Evolutionary conservation across 2,888 invertebrate species (phyloP), one percentile per base, ranked within the genome.

Genomic region (Cremastobaeus sp.): DNA sequence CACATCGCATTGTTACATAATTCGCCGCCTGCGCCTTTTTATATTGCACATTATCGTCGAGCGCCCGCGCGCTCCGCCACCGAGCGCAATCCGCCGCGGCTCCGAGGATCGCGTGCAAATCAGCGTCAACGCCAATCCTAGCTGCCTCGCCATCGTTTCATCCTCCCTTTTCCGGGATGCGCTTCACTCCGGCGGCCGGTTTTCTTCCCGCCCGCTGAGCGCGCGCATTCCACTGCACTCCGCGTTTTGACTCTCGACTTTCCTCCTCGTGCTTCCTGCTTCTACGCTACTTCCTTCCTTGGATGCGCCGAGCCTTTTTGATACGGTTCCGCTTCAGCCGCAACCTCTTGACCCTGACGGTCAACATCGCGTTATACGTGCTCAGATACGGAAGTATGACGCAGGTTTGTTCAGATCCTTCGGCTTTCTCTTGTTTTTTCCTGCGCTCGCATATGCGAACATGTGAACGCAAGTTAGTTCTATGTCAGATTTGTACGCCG

Each of bases 1-100:
- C 80, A 79, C 77, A 48, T 76, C 71, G 78, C 78, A 83, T 84
- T 82, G 82, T 85, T 83, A 78, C 80, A 80, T 80, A 84, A 84
- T 81, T 77, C 37, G 72, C 66, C 39, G 47, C 54, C 14, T 41
- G 70, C 69, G 32, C 28, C 41, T 47, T 57, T 66, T 60, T 64
- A 50, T 50, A 55, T 65, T 43, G 20, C 52, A 11, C 43, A 68
- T 68, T 68, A 68, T 59, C 18, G 43, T 57, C 6, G 37, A 54
- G 20, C 28, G 11, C 35, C 35, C n/a, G 35, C 11, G n/a, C n/a
- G n/a, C n/a, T n/a, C n/a, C n/a, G n/a, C n/a, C n/a, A n/a, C n/a
- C n/a, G n/a, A 18, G 3, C 20, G 59, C 39, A 60, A 65, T 71
- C 57, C 57, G 41, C 28, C 41, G 20, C 50, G 57, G 48, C 41